phyloP scores from a whole-genome alignment of 2,888 invertebrate genomes.

The Stenodera caucasica region DNA sequence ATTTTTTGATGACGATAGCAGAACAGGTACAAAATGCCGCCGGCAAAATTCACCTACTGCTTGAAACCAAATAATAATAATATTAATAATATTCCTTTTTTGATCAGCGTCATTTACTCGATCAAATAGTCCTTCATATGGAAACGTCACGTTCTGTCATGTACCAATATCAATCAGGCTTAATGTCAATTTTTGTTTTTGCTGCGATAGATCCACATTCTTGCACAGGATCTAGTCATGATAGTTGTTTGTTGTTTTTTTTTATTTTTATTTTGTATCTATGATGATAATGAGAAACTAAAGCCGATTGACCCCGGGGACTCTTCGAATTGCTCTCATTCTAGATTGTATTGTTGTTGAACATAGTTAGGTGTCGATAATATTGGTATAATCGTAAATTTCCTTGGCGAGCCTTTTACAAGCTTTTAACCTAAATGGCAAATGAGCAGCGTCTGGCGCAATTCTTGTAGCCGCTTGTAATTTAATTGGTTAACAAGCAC shows the following conservation, averaged over 20 bases:
- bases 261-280: too few relatives aligned
- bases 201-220: not conserved
- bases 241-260: slow-evolving; percentile 12
- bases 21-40: slow-evolving; percentile 1
- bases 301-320: too few relatives aligned
- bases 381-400: not conserved
- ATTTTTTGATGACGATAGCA: slow-evolving; percentile 44
- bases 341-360: too few relatives aligned
- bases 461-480: slow-evolving; percentile 22
- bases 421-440: slow-evolving; percentile 1
- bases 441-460: slow-evolving; percentile 12
- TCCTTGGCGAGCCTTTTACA: not conserved
- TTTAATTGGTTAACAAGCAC: slow-evolving; percentile 44
- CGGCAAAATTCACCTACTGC: slow-evolving; percentile 8
- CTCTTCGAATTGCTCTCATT: too few relatives aligned
- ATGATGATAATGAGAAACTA: too few relatives aligned
- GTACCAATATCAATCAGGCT: slow-evolving; percentile 52
- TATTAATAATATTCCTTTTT: slow-evolving; percentile 3
- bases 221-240: not conserved
- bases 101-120: slow-evolving; percentile 5
- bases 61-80: not conserved
- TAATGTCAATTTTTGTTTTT: slow-evolving; percentile 48
- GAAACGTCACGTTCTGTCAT: slow-evolving; percentile 38
- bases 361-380: not conserved
- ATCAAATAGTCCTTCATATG: slow-evolving; percentile 26